Evolutionary conservation across 1,140 invertebrate genomes (phyloP).

Genomic region (Phymastichus coffea): DNA sequence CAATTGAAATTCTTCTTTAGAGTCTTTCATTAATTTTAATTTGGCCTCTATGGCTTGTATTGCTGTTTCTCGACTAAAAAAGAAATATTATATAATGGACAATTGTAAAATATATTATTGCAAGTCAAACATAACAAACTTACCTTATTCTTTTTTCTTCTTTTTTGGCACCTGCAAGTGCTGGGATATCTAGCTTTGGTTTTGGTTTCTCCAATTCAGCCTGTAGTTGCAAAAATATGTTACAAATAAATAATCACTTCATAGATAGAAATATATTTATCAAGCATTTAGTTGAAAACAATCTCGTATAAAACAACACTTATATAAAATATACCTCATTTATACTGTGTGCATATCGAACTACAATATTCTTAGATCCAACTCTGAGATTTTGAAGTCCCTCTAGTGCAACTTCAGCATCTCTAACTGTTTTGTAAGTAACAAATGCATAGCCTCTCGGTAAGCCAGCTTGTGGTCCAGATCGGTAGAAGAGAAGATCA

Average conservation of each 20-base stretch:
- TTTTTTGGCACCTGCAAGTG: conserved; percentile 70
- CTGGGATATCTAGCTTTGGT: conserved; percentile 73
- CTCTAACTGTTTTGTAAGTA: conserved; percentile 70
- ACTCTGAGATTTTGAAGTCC: conserved; percentile 74
- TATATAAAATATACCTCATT: conserved; percentile 58
- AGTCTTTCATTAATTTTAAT: conserved; percentile 74
- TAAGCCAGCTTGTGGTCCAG: conserved; percentile 82
- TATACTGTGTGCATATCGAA: conserved; percentile 79
- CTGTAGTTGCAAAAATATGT: conserved; percentile 51
- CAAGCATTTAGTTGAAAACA: conserved; percentile 3
- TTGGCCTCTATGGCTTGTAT: conserved; percentile 88
- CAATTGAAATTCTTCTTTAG: conserved; percentile 70
- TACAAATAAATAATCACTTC: conserved; percentile 6
- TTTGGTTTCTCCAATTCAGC: conserved; percentile 73
- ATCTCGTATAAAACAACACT: conserved; percentile 10
- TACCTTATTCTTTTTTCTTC: conserved; percentile 63
- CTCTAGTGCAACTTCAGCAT: conserved; percentile 67
- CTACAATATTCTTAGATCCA: conserved; percentile 73
- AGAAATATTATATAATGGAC: conserved; percentile 21
- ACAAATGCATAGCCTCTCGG: conserved; percentile 93
- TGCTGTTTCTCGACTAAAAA: conserved; percentile 69
- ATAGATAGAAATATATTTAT: neutral
- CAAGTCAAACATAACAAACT: conserved; percentile 1
- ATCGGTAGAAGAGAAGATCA: conserved; percentile 89
- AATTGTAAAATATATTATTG: conserved; percentile 2